These are phyloP conservation scores for Tylochromis polylepis DNA, from an alignment of 2,113 vertebrate genomes.

Conservation along the genomic window DNA sequence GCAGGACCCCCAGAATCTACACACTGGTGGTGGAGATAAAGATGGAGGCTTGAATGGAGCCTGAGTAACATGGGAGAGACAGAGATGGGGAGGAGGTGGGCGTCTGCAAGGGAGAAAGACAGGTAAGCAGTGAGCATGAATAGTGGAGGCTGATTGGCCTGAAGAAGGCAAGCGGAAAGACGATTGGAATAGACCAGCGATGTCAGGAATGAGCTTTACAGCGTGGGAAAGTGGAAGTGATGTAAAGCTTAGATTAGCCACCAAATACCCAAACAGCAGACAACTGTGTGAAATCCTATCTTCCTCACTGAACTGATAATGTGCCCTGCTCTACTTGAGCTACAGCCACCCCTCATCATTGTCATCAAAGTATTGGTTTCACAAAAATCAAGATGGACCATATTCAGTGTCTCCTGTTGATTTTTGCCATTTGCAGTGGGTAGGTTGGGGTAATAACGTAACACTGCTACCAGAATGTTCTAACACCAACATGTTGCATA, in stretches of 20 bases:
- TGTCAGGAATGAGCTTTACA: not conserved
- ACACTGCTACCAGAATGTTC: not conserved
- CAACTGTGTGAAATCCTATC: not conserved
- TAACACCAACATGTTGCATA: not conserved
- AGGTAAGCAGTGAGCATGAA: not conserved
- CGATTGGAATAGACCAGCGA: not conserved
- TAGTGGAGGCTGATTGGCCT: not conserved
- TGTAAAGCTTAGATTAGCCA: not conserved
- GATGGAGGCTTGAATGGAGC: not conserved
- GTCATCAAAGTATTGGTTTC: not conserved
- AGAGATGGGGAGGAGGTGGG: fast-evolving
- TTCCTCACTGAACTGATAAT: not conserved
- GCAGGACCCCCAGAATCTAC: fast-evolving
- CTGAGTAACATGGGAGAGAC: not conserved
- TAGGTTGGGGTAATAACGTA: too few species aligned
- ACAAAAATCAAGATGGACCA: not conserved
- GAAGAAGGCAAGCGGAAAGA: not conserved
- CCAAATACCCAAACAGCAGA: not conserved
- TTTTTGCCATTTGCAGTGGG: not conserved
- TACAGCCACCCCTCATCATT: not conserved
- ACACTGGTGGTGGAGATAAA: not conserved
- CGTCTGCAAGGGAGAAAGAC: not conserved
- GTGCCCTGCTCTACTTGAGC: not conserved
- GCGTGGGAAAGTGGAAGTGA: not conserved
- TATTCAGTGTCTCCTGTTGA: not conserved